phyloP scores from a whole-genome alignment of 2,888 invertebrate genomes.

The Chymomyza procnemis region DNA sequence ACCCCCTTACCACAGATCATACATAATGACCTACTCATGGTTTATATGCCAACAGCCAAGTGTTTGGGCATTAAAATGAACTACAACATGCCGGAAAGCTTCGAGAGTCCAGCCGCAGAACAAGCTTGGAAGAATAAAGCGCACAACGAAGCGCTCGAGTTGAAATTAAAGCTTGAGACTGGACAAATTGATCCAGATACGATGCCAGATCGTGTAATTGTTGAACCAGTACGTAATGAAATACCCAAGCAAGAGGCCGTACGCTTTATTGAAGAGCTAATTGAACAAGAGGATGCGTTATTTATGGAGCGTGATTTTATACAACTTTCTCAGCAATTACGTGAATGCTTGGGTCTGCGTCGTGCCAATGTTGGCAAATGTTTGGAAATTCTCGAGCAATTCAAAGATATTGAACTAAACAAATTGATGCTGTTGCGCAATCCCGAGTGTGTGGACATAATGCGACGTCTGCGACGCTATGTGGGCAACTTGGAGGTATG shows the following conservation, averaged over 20 bases:
- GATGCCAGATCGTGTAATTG: conserved; percentile 81
- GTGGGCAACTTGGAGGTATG: conserved; percentile 88
- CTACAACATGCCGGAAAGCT: conserved; percentile 81
- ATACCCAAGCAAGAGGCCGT: conserved; percentile 70
- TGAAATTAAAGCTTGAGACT: conserved; percentile 82
- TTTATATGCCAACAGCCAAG: conserved; percentile 82
- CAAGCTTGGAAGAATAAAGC: conserved; percentile 84
- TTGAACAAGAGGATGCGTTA: conserved; percentile 74
- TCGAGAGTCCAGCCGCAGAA: conserved; percentile 82
- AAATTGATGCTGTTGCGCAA: conserved; percentile 90
- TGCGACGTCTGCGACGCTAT: conserved; percentile 87
- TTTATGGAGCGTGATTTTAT: conserved; percentile 75
- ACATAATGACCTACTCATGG: conserved; percentile 81
- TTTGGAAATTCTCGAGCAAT: conserved; percentile 83
- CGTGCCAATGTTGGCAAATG: conserved; percentile 86
- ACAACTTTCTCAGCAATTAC: conserved; percentile 71
- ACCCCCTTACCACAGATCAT: conserved; percentile 29
- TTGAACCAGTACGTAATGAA: conserved; percentile 79
- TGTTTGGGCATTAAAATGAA: conserved; percentile 85
- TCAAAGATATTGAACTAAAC: conserved; percentile 79
- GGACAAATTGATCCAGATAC: conserved; percentile 82
- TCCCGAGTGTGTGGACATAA: conserved; percentile 87
- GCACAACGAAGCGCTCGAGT: conserved; percentile 81
- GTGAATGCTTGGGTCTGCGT: conserved; percentile 76
- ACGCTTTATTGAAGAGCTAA: conserved; percentile 73